A percentile compares a stretch with the other conserved stretches of the same genome.
Conservation (phyloP, 1,140 invertebrate species). For the Melipona quadrifasciata region DNA sequence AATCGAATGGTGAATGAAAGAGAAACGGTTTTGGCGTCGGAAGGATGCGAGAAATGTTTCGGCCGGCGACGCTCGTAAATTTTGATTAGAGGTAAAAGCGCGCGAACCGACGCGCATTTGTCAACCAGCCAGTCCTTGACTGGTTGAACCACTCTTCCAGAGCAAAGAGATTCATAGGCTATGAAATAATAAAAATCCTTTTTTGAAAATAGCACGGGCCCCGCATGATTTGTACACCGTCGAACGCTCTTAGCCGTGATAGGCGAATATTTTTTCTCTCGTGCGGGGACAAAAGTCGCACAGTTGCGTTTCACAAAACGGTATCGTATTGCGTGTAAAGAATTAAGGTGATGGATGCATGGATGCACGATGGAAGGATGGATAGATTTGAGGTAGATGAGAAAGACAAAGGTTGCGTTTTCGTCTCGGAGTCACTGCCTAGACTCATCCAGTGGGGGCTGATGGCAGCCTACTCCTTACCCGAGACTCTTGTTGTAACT, state of each 20-base stretch:
- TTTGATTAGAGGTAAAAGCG: constrained; percentile 36
- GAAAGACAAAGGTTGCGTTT: too few species aligned
- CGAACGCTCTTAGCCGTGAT: not conserved
- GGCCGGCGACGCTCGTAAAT: constrained; percentile 27
- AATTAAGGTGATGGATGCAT: too few species aligned
- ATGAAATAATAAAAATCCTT: constrained; percentile 35
- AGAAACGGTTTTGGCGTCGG: too few species aligned
- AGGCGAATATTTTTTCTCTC: not conserved
- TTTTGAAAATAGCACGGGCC: not conserved
- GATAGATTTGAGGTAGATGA: too few species aligned
- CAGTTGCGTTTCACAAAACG: too few species aligned
- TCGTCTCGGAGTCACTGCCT: too few species aligned
- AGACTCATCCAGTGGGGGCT: too few species aligned
- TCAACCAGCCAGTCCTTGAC: not conserved
- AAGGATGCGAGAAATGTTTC: constrained; percentile 1
- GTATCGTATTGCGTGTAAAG: too few species aligned
- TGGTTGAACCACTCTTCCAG: not conserved
- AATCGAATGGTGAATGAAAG: not conserved
- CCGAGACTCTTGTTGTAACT: too few species aligned
- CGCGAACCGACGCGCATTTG: not conserved
- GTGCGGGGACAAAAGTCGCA: not conserved
- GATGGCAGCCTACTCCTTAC: too few species aligned
- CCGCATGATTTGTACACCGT: constrained; percentile 2
- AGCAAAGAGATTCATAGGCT: constrained; percentile 32
- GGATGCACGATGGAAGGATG: too few species aligned